Evolutionary conservation across 2,797 vertebrate species (phyloP).

Genomic region (Silurus lanzhouensis): DNA sequence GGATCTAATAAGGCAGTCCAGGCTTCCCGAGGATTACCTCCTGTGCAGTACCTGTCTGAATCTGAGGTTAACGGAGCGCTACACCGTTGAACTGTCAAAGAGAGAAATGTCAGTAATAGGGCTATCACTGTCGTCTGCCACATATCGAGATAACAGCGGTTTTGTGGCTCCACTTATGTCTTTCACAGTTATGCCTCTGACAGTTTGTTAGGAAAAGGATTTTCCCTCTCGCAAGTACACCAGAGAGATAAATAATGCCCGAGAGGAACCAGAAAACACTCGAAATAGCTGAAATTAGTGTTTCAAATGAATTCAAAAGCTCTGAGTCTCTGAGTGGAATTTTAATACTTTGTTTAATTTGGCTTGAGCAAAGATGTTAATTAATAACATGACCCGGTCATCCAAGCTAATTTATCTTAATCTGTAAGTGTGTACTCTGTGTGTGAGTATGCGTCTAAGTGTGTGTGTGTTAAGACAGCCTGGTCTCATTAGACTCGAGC

Average conservation of each 20-base stretch:
- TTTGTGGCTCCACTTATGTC: conserved; percentile 42
- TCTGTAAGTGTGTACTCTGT: conserved; percentile 4
- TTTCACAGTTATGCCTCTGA: conserved; percentile 38
- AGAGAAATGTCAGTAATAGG: conserved; percentile 7
- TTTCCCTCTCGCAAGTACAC: conserved; percentile 32
- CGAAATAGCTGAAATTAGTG: not conserved
- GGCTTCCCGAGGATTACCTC: conserved; percentile 5
- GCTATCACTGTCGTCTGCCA: conserved; percentile 34
- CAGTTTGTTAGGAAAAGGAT: conserved; percentile 37
- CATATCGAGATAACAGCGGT: conserved; percentile 15
- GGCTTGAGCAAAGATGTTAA: conserved; percentile 24
- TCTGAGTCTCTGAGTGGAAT: not conserved
- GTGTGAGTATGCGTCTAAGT: not conserved
- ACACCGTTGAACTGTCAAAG: conserved; percentile 33
- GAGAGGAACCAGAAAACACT: not conserved
- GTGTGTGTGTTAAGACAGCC: not conserved
- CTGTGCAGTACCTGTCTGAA: not conserved
- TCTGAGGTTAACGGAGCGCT: conserved; percentile 14
- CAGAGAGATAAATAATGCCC: not conserved
- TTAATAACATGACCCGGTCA: conserved; percentile 21
- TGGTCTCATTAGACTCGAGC: conserved; percentile 39
- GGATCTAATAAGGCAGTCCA: conserved; percentile 14
- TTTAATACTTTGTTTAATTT: conserved; percentile 15
- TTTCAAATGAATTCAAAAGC: not conserved
- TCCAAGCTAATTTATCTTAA: conserved; percentile 35